Evolutionary conservation across 1,140 invertebrate species (phyloP).

Genomic region (Anoplophora glabripennis): DNA sequence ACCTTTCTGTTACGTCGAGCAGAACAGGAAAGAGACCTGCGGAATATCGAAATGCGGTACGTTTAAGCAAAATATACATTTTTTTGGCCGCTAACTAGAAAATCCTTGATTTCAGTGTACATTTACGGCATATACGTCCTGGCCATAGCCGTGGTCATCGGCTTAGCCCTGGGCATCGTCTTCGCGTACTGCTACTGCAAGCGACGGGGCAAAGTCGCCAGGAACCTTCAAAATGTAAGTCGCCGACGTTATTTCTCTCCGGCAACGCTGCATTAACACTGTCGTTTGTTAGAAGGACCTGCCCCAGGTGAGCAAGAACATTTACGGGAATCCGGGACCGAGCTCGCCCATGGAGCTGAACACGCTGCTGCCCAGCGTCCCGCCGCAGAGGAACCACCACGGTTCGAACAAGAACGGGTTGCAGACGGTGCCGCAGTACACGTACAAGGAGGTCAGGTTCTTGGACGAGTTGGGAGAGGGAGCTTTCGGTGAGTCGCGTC

Average conservation of each 20-base stretch:
- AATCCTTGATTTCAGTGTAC: slow-evolving; percentile 44
- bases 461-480: slow-evolving; percentile 94
- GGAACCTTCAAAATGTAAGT: slow-evolving; percentile 60
- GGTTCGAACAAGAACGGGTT: slow-evolving; percentile 43
- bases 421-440: slow-evolving; percentile 68
- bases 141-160: slow-evolving; percentile 48
- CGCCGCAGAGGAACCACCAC: slow-evolving; percentile 40
- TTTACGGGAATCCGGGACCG: slow-evolving; percentile 64
- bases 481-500: slow-evolving; percentile 73
- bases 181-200: slow-evolving; percentile 54
- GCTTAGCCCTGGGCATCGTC: slow-evolving; percentile 48
- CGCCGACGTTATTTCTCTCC: neutral
- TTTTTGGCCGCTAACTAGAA: neutral
- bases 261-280: neutral
- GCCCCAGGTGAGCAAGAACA: slow-evolving; percentile 73
- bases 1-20: slow-evolving; percentile 91
- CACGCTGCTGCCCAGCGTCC: slow-evolving; percentile 61
- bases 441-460: slow-evolving; percentile 78
- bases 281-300: slow-evolving; percentile 55
- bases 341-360: slow-evolving; percentile 73
- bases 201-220: slow-evolving; percentile 56
- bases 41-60: slow-evolving; percentile 80
- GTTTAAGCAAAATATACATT: slow-evolving; percentile 20
- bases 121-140: slow-evolving; percentile 63
- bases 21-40: slow-evolving; percentile 72